Evolutionary conservation across 2,888 invertebrate genomes (phyloP), one percentile per base, ranked within the genome.

Genomic region (Noctua janthina): DNA sequence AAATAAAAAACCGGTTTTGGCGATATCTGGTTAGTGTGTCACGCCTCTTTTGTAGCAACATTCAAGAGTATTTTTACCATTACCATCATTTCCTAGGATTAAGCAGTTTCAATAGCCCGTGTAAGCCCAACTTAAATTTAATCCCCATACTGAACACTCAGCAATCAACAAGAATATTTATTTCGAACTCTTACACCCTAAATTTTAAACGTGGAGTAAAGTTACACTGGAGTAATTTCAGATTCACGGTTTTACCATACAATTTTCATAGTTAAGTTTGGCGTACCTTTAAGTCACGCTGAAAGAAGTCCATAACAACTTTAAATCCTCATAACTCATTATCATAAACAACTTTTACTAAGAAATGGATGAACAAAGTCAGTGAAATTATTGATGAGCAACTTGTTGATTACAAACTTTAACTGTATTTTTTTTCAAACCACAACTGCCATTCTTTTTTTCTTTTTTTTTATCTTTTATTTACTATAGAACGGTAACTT

Each of bases 111-210:
- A 29, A 29, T 29, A 29, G 29, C 29, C n/a, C 10, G 13, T 43
- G 49, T 51, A 64, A 29, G 20, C 20, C 6, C 29, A 62, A 29
- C 23, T 17, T 51, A 71, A 56, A 59, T n/a, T 11, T 23, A 59
- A 59, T n/a, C n/a, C 59, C 59, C 5, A n/a, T 10, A n/a, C 59
- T 54, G 23, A 59, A n/a, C 20, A 69, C 62, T 77, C 71, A 64
- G 68, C 62, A 51, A 73, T 68, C 29, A 62, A 64, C 15, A 62
- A 49, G 6, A 62, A 62, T 64, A 72, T 64, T 62, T 46, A 43
- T 62, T 82, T 56, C 23, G 11, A 76, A 51, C 13, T 51, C 10
- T 51, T 54, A 54, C 11, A 67, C 49, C 46, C 49, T 20, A 20
- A 49, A n/a, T 54, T 62, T 13, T 43, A 66, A 23, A 67, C 67